Percentiles rank a stretch among this genome's conserved stretches.
phyloP scores from a whole-genome alignment of 2,113 vertebrate species.

The Accipiter virgatus region DNA sequence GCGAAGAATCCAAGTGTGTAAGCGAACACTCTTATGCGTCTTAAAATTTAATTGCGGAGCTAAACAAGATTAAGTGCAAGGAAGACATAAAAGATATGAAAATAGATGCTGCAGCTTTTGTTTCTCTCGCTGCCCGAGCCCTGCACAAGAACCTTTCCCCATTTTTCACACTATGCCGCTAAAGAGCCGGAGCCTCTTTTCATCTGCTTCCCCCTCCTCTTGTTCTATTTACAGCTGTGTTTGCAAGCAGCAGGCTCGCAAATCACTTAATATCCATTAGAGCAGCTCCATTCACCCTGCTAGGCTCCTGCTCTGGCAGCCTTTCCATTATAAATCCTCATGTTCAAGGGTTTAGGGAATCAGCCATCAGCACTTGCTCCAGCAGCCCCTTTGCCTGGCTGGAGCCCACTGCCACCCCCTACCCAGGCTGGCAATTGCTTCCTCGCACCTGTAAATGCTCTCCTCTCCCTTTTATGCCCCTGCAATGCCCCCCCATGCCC shows the following conservation, averaged over 20 bases:
- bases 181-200: slow-evolving; percentile 40
- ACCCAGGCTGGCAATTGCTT: neutral
- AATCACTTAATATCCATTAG: slow-evolving; percentile 73
- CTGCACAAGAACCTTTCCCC: slow-evolving; percentile 13
- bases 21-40: slow-evolving; percentile 61
- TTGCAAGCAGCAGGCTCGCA: slow-evolving; percentile 61
- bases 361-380: neutral
- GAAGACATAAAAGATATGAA: slow-evolving; percentile 61
- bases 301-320: slow-evolving; percentile 25
- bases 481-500: accelerated
- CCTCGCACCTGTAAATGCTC: neutral
- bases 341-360: neutral
- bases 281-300: slow-evolving; percentile 38
- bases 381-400: neutral
- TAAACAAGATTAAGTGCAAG: slow-evolving; percentile 68
- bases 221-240: slow-evolving; percentile 67
- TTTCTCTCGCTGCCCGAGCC: slow-evolving; percentile 34
- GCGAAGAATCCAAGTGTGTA: slow-evolving; percentile 65
- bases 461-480: neutral
- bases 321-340: neutral
- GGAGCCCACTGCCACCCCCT: neutral
- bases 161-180: slow-evolving; percentile 44
- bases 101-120: slow-evolving; percentile 48
- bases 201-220: slow-evolving; percentile 14
- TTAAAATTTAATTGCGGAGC: slow-evolving; percentile 76